phyloP scores from a whole-genome alignment of 2,888 invertebrate genomes.

The Boloria euphrosyne region DNA sequence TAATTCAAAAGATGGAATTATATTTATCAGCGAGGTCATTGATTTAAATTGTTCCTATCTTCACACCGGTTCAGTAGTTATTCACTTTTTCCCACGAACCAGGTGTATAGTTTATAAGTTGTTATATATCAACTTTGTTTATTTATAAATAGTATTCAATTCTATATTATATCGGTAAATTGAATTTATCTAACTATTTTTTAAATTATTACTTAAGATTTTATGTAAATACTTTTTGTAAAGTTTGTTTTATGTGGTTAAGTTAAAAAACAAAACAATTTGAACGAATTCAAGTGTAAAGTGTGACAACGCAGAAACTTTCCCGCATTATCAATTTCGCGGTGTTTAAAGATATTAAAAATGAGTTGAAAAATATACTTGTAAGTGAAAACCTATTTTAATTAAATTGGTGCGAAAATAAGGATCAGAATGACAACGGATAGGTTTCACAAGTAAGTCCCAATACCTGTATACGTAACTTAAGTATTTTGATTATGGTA shows the following conservation, averaged over 20 bases:
- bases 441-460: constrained; percentile 84
- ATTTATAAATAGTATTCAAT: constrained; percentile 4
- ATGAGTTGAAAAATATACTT: constrained; percentile 69
- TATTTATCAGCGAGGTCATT: constrained; percentile 42
- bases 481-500: constrained; percentile 33
- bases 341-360: constrained; percentile 61
- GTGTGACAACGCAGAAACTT: constrained; percentile 69
- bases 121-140: constrained; percentile 18
- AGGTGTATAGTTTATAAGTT: constrained; percentile 35
- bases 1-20: constrained; percentile 44
- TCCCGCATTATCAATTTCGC: constrained; percentile 69
- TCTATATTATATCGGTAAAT: neutral
- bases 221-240: constrained; percentile 1
- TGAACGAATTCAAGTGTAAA: constrained; percentile 50
- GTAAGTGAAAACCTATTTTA: constrained; percentile 34
- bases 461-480: constrained; percentile 22
- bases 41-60: constrained; percentile 40
- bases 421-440: constrained; percentile 79
- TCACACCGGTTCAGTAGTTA: constrained; percentile 41
- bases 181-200: neutral
- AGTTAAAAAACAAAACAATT: constrained; percentile 38
- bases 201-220: neutral
- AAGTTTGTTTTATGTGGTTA: constrained; percentile 16
- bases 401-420: constrained; percentile 28
- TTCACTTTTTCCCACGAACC: constrained; percentile 38